Conservation (phyloP, 1,140 invertebrate genomes). For the Bicyclus anynana region DNA sequence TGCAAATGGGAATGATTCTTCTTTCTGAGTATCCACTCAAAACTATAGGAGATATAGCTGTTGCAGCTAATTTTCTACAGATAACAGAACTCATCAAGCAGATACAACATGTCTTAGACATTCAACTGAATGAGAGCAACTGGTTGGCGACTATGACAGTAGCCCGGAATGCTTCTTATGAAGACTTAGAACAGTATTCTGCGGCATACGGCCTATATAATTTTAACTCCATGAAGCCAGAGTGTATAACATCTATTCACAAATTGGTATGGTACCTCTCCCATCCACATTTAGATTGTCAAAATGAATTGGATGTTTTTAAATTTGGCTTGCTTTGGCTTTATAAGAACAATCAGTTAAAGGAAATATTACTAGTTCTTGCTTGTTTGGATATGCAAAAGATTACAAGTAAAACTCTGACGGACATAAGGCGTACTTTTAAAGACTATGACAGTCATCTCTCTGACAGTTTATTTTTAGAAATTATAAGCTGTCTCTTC, state of each 20-base stretch:
- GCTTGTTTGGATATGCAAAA: constrained; percentile 55
- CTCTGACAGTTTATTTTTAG: constrained; percentile 46
- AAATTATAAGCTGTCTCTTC: constrained; percentile 50
- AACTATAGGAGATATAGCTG: constrained; percentile 41
- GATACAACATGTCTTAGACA: constrained; percentile 53
- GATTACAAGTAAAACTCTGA: constrained; percentile 36
- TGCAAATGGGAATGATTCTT: constrained; percentile 57
- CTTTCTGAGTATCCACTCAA: constrained; percentile 42
- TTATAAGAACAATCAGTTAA: constrained; percentile 38
- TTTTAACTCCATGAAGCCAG: constrained; percentile 55
- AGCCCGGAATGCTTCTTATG: constrained; percentile 45
- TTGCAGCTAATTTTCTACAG: constrained; percentile 58
- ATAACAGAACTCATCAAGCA: constrained; percentile 63
- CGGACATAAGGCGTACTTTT: constrained; percentile 38
- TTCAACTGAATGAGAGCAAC: constrained; percentile 41
- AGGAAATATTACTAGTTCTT: constrained; percentile 47
- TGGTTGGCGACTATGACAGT: constrained; percentile 54
- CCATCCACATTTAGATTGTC: constrained; percentile 54
- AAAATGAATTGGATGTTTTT: constrained; percentile 53
- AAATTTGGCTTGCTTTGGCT: constrained; percentile 62
- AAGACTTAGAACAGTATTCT: constrained; percentile 42
- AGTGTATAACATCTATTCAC: constrained; percentile 44
- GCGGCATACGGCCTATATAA: constrained; percentile 47
- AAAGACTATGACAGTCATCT: constrained; percentile 25
- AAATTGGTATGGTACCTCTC: constrained; percentile 63